Base-by-base conservation (phyloP, 2,113 vertebrate species). In the Suncus etruscus region DNA sequence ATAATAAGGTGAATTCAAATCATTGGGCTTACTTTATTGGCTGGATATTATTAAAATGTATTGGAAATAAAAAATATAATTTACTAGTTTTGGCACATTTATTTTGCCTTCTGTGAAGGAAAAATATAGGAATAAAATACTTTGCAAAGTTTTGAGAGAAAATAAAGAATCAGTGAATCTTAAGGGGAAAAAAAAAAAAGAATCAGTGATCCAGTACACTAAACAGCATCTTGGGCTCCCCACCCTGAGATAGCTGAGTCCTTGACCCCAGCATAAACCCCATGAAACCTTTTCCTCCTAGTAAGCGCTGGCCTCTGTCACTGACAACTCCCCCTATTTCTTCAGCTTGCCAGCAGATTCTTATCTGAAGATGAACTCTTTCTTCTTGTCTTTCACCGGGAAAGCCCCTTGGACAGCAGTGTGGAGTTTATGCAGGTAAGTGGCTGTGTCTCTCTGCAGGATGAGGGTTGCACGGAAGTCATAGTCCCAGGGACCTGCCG, bases 391-490 rank as follows among this genome's bases (percentile, higher is more conserved):
- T 99, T 99, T 96, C 98, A 97, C 66, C 96, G 98, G 95, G 99
- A 99, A 97, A 97, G 98, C 54, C 98, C 98, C 68, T 95, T 99
- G 97, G 98, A 99, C 96, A 99, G 98, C 97, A 99, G 99, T 0
- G 99, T 99, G 73, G 99, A 99, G 91, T 99, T 99, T 84, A 99
- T 99, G 98, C 97, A 98, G 98, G 99, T 99, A 90, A 83, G 97
- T 63, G 29, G 0, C 10, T 63, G 12, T 48, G 11, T 70, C 4
- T 87, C 25, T 45, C 0, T 25, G 66, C 58, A n/a, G 76, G 50
- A 12, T 39, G 79, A 58, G 11, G 31, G 12, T 20, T 39, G 54
- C 61, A 69, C n/a, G 6, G 74, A 72, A 50, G 22, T 15, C 18
- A 29, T 12, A 58, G 14, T 24, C 25, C 39, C 11, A n/a, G 47